Percentiles rank a stretch among this genome's conserved stretches.
phyloP scores from a whole-genome alignment of 2,113 vertebrate species.

The Sphyrna mokarran region DNA sequence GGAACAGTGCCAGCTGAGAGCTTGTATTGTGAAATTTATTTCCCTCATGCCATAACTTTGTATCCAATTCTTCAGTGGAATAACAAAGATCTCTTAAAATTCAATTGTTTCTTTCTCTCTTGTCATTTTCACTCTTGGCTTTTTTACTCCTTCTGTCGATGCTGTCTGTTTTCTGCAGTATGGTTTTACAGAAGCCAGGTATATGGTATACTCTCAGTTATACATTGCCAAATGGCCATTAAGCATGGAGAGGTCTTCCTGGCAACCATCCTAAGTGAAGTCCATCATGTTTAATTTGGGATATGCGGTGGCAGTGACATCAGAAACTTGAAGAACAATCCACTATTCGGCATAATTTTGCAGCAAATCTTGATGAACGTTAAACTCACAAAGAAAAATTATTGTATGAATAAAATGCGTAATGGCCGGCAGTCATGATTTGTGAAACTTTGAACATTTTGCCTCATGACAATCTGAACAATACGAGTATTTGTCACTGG shows the following conservation, averaged over 20 bases:
- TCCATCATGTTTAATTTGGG: neutral
- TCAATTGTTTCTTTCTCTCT: neutral
- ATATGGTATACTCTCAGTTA: neutral
- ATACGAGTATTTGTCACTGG: neutral
- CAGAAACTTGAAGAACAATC: neutral
- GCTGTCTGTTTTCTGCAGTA: neutral
- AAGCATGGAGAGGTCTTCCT: neutral
- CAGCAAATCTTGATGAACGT: neutral
- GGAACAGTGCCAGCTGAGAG: neutral
- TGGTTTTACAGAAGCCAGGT: neutral
- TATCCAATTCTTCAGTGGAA: neutral
- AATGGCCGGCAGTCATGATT: neutral
- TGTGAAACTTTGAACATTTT: neutral
- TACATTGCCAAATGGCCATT: neutral
- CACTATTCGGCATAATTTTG: neutral
- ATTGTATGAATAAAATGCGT: neutral
- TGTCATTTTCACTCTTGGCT: neutral
- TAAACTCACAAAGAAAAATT: neutral
- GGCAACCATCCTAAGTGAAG: neutral
- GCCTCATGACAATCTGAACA: neutral
- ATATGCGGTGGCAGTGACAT: neutral
- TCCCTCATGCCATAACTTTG: neutral
- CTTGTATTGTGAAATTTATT: neutral
- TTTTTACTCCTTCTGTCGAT: neutral
- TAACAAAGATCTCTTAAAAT: neutral